Evolutionary conservation across 2,888 invertebrate genomes (phyloP).

Genomic region (Eristalis intricaria): DNA sequence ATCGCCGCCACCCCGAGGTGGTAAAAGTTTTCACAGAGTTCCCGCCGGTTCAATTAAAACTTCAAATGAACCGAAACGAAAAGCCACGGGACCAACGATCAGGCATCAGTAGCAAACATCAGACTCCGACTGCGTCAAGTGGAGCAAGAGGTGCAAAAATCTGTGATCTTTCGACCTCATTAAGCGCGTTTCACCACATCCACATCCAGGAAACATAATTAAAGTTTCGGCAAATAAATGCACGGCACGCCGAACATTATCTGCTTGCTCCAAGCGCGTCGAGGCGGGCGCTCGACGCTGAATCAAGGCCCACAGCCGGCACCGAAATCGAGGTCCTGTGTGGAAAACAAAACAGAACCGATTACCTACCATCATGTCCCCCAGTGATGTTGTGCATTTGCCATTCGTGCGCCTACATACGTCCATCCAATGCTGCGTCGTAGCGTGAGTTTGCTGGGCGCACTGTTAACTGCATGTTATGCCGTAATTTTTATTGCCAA

Average conservation of each 20-base stretch:
- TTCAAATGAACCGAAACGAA: slow-evolving; percentile 60
- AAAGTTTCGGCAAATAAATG: slow-evolving; percentile 70
- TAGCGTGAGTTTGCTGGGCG: slow-evolving; percentile 64
- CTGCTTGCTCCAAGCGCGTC: slow-evolving; percentile 3
- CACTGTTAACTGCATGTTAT: slow-evolving; percentile 68
- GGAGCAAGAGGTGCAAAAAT: slow-evolving; percentile 61
- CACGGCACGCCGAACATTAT: slow-evolving; percentile 30
- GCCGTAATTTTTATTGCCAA: slow-evolving; percentile 69
- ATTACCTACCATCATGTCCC: slow-evolving; percentile 17
- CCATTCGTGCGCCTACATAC: slow-evolving; percentile 52
- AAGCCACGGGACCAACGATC: neutral
- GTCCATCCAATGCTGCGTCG: neutral
- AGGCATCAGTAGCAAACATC: neutral
- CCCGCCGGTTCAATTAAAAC: slow-evolving; percentile 54
- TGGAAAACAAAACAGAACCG: slow-evolving; percentile 49
- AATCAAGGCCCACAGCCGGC: slow-evolving; percentile 27
- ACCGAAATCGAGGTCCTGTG: slow-evolving; percentile 4
- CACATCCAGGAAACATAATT: slow-evolving; percentile 71
- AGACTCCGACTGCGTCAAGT: slow-evolving; percentile 14
- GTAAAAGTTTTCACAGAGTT: slow-evolving; percentile 54
- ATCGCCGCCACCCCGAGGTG: slow-evolving; percentile 51
- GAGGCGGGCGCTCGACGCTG: slow-evolving; percentile 15
- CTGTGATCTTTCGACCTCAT: slow-evolving; percentile 71
- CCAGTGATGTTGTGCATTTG: slow-evolving; percentile 30
- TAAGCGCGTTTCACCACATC: slow-evolving; percentile 65